Conservation (phyloP, 2,113 vertebrate genomes). For the Sialia sialis region DNA sequence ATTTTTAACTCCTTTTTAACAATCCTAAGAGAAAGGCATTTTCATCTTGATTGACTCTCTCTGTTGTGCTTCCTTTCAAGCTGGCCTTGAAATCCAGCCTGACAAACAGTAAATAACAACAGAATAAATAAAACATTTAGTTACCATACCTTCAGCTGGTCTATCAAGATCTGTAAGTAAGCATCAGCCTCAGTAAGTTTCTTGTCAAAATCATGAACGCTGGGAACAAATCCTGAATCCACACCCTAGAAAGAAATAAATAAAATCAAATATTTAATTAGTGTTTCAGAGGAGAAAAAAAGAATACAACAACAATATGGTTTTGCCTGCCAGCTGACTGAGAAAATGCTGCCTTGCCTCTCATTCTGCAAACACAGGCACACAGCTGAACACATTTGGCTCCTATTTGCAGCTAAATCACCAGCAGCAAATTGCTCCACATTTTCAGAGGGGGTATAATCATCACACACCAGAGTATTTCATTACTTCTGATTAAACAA, state of each 20-base stretch:
- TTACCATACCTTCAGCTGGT: slow-evolving; percentile 89
- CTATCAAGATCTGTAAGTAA: slow-evolving; percentile 98
- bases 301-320: neutral
- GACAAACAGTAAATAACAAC: neutral
- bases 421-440: neutral
- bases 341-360: neutral
- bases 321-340: neutral
- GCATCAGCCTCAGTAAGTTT: slow-evolving; percentile 97
- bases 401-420: neutral
- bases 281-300: neutral
- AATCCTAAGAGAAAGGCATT: neutral
- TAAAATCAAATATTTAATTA: neutral
- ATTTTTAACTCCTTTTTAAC: neutral
- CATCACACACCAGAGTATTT: neutral
- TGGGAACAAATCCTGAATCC: slow-evolving; percentile 94
- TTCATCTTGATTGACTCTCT: neutral
- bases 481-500: slow-evolving; percentile 8
- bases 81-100: neutral
- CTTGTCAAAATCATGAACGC: slow-evolving; percentile 97
- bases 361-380: neutral
- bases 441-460: neutral
- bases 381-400: neutral
- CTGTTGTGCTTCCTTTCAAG: neutral
- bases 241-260: slow-evolving; percentile 79
- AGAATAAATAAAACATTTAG: neutral